These are phyloP conservation scores for Philantomba maxwellii DNA, from an alignment of 2,113 vertebrate genomes.

Conservation along the genomic window DNA sequence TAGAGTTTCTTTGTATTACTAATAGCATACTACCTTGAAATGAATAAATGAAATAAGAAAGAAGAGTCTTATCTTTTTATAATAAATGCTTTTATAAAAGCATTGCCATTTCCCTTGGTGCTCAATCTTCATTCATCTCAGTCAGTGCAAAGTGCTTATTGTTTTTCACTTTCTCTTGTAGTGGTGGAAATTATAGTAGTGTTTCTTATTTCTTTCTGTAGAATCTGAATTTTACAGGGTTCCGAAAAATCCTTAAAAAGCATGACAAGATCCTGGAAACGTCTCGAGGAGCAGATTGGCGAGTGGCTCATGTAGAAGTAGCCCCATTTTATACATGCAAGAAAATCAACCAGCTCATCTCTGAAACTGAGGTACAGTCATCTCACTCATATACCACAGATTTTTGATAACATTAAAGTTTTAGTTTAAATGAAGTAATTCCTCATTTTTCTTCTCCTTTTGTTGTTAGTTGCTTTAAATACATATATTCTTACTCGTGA, in stretches of 20 bases:
- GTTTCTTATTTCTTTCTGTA: constrained; percentile 67
- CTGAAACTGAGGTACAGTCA: constrained; percentile 91
- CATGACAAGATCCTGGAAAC: constrained; percentile 99
- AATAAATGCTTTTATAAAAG: neutral
- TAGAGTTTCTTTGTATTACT: neutral
- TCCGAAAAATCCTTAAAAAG: constrained; percentile 98
- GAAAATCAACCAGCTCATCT: constrained; percentile 98
- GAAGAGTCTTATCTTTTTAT: neutral
- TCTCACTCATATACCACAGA: neutral
- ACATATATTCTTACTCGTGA: neutral
- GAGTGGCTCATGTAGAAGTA: constrained; percentile 96
- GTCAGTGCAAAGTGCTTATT: neutral
- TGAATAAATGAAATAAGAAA: neutral
- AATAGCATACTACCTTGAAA: neutral
- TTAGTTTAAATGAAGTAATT: constrained; percentile 23
- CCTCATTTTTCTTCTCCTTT: neutral
- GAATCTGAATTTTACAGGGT: constrained; percentile 99
- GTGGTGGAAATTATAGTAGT: neutral
- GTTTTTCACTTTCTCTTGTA: neutral
- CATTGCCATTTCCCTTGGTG: neutral
- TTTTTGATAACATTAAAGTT: neutral
- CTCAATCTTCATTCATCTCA: neutral
- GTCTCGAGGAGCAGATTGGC: constrained; percentile 92
- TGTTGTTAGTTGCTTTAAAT: constrained; percentile 21
- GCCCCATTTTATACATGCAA: constrained; percentile 99